phyloP scores from a whole-genome alignment of 2,797 vertebrate species.

The Moxostoma hubbsi region DNA sequence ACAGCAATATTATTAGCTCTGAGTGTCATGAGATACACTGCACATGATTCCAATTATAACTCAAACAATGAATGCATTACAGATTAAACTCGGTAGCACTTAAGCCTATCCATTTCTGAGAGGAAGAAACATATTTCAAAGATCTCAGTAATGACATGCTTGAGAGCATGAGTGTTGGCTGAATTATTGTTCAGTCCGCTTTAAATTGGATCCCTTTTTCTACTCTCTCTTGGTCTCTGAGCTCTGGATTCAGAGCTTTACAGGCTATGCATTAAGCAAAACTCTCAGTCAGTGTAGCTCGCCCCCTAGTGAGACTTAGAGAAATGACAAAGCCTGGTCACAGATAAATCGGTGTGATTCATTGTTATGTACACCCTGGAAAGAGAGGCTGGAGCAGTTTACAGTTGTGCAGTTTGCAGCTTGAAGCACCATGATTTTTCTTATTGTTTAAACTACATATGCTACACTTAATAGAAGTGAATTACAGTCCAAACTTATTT shows the following conservation, averaged over 20 bases:
- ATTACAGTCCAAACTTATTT: not conserved
- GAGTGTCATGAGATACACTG: not conserved
- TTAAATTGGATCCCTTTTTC: slow-evolving; percentile 52
- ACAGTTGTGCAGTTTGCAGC: slow-evolving; percentile 2
- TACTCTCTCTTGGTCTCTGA: slow-evolving; percentile 8
- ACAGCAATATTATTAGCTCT: not conserved
- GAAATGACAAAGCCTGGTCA: slow-evolving; percentile 25
- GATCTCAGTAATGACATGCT: slow-evolving; percentile 49
- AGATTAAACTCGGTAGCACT: slow-evolving; percentile 38
- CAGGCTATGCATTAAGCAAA: slow-evolving; percentile 1
- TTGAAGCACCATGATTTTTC: not conserved
- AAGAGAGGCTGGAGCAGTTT: not conserved
- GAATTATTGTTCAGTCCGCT: slow-evolving; percentile 58
- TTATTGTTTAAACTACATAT: slow-evolving; percentile 1
- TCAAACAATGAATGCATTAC: slow-evolving; percentile 33
- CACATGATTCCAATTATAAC: slow-evolving; percentile 35
- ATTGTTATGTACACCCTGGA: not conserved
- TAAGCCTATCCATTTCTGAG: slow-evolving; percentile 27
- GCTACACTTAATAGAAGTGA: slow-evolving; percentile 1
- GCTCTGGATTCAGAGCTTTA: not conserved
- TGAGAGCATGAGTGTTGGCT: slow-evolving; percentile 55
- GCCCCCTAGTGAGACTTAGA: slow-evolving; percentile 64
- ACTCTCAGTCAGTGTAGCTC: slow-evolving; percentile 60
- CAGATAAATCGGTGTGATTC: slow-evolving; percentile 18
- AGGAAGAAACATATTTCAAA: slow-evolving; percentile 46